phyloP scores from a whole-genome alignment of 2,888 invertebrate genomes.

The Geophilus truncorum region DNA sequence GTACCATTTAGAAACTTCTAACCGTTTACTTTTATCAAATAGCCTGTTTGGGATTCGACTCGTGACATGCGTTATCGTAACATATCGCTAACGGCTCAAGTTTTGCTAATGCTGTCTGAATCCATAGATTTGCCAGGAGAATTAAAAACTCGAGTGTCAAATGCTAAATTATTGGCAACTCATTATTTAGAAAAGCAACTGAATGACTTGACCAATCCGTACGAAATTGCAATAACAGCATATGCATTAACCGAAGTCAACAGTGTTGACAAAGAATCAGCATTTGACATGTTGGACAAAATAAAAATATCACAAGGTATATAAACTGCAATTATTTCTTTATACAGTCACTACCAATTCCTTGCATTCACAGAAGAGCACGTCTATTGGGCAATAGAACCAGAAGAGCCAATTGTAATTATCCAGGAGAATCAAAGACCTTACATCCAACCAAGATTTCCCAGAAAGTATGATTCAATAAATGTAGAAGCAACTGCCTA shows the following conservation, averaged over 20 bases:
- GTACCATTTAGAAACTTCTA: constrained; percentile 33
- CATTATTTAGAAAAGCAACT: constrained; percentile 47
- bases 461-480: constrained; percentile 51
- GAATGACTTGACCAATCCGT: constrained; percentile 48
- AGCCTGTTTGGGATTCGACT: too few species aligned
- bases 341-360: too few species aligned
- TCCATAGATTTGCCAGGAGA: constrained; percentile 47
- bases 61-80: constrained; percentile 38
- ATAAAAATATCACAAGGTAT: constrained; percentile 44
- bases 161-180: constrained; percentile 44
- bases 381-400: constrained; percentile 41
- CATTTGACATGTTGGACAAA: constrained; percentile 45
- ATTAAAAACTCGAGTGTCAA: constrained; percentile 43
- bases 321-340: not conserved
- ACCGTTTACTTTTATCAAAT: not conserved
- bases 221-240: constrained; percentile 52
- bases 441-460: constrained; percentile 49
- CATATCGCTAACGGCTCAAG: constrained; percentile 54
- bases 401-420: constrained; percentile 39
- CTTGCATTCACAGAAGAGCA: constrained; percentile 38
- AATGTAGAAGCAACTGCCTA: constrained; percentile 56
- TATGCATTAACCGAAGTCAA: constrained; percentile 52
- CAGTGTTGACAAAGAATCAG: constrained; percentile 48
- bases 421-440: constrained; percentile 50
- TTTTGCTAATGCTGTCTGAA: constrained; percentile 52